Conservation (phyloP, 2,797 vertebrate genomes). For the Garrulus glandarius region DNA sequence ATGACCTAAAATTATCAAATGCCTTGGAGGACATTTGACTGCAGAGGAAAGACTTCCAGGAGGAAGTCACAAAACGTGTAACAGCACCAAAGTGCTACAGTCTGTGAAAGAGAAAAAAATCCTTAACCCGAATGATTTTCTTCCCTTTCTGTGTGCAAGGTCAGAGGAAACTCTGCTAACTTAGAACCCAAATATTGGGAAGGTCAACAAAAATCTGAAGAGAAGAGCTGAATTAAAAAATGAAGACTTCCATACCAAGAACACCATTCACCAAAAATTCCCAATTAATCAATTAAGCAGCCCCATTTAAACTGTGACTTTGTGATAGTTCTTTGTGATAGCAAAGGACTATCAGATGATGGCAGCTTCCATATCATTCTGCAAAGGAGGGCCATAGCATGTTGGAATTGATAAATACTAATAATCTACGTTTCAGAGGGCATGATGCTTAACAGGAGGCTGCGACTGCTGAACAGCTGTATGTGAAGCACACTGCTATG, state of each 20-base stretch:
- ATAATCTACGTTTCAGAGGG: background rate
- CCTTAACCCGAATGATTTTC: background rate
- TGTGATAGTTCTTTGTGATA: background rate
- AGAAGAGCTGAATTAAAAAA: background rate
- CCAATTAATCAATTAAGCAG: background rate
- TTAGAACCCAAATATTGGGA: background rate
- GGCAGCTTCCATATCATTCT: background rate
- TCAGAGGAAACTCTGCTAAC: background rate
- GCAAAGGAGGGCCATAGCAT: background rate
- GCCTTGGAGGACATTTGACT: background rate
- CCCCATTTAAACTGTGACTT: background rate
- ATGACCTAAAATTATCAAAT: conserved; percentile 24
- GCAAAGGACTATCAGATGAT: background rate
- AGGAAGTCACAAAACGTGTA: background rate
- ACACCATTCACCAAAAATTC: background rate
- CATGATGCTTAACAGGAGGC: background rate
- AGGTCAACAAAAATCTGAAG: background rate
- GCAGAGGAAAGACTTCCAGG: background rate
- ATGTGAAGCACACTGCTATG: background rate
- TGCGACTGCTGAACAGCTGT: background rate
- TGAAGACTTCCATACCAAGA: background rate
- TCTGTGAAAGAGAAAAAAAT: background rate
- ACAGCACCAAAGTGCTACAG: background rate
- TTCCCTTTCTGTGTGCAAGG: background rate
- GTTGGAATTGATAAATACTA: background rate